phyloP scores from a whole-genome alignment of 2,797 vertebrate genomes.

The Florisuga fusca region DNA sequence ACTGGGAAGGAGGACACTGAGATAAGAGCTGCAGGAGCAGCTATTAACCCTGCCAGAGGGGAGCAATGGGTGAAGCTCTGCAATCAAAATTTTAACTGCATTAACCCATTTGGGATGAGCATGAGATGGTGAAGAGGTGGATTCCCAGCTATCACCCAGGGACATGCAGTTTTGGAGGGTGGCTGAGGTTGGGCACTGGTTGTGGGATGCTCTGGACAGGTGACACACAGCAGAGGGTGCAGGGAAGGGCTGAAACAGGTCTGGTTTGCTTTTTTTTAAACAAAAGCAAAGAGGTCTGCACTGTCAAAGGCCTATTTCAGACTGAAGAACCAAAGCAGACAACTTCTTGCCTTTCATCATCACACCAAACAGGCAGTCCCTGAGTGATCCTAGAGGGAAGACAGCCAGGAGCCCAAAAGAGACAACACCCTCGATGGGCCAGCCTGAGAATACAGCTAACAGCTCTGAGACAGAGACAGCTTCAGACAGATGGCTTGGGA shows the following conservation, averaged over 20 bases:
- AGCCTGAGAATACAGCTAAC: not conserved
- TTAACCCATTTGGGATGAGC: not conserved
- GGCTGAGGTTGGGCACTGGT: not conserved
- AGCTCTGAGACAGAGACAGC: not conserved
- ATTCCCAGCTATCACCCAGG: not conserved
- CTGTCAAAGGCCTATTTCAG: not conserved
- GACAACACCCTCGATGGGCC: not conserved
- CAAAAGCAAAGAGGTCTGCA: not conserved
- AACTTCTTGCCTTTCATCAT: not conserved
- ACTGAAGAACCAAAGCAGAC: not conserved
- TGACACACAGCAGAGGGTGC: not conserved
- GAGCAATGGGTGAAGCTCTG: not conserved
- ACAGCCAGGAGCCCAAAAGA: not conserved
- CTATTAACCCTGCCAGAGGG: not conserved
- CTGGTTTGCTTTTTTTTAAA: not conserved
- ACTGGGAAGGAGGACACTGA: not conserved
- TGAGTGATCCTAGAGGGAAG: not conserved
- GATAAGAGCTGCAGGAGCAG: not conserved
- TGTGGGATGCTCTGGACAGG: not conserved
- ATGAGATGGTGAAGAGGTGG: accelerated
- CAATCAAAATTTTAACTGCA: not conserved
- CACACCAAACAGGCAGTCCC: accelerated
- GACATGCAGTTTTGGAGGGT: not conserved
- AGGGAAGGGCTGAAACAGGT: not conserved
- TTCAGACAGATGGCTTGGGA: not conserved